A percentile compares a stretch with the other conserved stretches of the same genome.
phyloP scores from a whole-genome alignment of 2,888 invertebrate species.

The Autographa pulchrina region DNA sequence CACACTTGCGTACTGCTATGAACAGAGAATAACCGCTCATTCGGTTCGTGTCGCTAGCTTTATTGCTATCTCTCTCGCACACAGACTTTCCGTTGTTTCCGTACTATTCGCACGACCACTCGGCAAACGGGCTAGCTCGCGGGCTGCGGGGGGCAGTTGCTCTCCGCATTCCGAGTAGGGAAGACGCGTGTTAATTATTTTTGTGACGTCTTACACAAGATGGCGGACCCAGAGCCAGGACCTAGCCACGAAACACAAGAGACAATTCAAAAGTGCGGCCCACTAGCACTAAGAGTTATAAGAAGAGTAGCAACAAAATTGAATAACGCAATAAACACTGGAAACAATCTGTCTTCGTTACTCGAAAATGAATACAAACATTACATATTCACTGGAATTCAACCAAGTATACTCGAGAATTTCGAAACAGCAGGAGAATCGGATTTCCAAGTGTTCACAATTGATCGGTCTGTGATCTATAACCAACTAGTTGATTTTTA shows the following conservation, averaged over 20 bases:
- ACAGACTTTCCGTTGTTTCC: neutral
- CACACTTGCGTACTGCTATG: neutral
- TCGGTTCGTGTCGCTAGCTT: neutral
- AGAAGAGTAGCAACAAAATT: conserved; percentile 34
- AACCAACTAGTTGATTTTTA: conserved; percentile 55
- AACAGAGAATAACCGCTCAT: neutral
- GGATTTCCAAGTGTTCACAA: conserved; percentile 12
- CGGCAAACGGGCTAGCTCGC: neutral
- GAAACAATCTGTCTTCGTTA: neutral
- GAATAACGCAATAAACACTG: neutral
- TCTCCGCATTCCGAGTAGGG: neutral
- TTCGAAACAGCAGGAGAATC: conserved; percentile 8
- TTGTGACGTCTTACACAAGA: conserved; percentile 26
- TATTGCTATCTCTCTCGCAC: conserved; percentile 23
- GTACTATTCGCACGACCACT: neutral
- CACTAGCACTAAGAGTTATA: conserved; percentile 32
- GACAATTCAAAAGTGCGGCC: neutral
- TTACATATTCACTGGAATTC: conserved; percentile 50
- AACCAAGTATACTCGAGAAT: conserved; percentile 17
- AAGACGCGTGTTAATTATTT: conserved; percentile 13
- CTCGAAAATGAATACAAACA: neutral
- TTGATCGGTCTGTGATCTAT: conserved; percentile 61
- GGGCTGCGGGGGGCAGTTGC: conserved; percentile 25
- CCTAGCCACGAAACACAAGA: neutral
- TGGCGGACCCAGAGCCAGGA: conserved; percentile 21